Base-by-base conservation (phyloP, 2,797 vertebrate species). In the Peromyscus eremicus region DNA sequence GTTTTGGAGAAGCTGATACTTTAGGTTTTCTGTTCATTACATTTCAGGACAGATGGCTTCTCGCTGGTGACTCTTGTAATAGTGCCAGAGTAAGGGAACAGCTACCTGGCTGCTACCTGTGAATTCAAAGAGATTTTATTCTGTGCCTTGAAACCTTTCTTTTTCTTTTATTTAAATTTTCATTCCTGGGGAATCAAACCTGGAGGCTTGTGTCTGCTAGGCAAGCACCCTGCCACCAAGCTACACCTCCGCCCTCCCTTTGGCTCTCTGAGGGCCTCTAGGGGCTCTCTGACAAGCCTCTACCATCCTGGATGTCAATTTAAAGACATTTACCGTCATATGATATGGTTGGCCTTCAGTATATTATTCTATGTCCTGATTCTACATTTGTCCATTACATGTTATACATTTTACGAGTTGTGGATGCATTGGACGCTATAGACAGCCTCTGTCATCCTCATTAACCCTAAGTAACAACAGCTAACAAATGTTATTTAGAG, bases 21-120 rank as follows among this genome's bases (percentile, higher is more conserved):
- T 89, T 46, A 86, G 71, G 27, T 70, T 92, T 96, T 91, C 73
- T 95, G 43, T 83, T 95, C 62, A n/a, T 95, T 89, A 70, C 43
- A 94, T 25, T 70, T 46, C 40, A 29, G 79, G 84, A 34, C 46
- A 92, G 76, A 82, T 34, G 71, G 85, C 52, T 86, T 94, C n/a
- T 70, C 84, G 40, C 17, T 90, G 57, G 95, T 94, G 49, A 94
- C 27, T 91, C 80, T 52, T 73, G 64, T 37, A 91, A 43, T 4
- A 55, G 73, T 80, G 55, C 40, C 71, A 94, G 21, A 46, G 64
- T 71, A 89, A 94, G 79, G 82, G 43, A 86, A 83, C 32, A 80
- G 64, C 71, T 52, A 96, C 34, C 75, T 95, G 60, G 10, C 77
- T 97, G 62, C 37, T 21, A 87, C 94, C 62, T 91, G 68, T 80